Percentiles rank a stretch among this genome's conserved stretches.
Conservation (phyloP, 2,797 vertebrate genomes). For the Ficedula albicollis region DNA sequence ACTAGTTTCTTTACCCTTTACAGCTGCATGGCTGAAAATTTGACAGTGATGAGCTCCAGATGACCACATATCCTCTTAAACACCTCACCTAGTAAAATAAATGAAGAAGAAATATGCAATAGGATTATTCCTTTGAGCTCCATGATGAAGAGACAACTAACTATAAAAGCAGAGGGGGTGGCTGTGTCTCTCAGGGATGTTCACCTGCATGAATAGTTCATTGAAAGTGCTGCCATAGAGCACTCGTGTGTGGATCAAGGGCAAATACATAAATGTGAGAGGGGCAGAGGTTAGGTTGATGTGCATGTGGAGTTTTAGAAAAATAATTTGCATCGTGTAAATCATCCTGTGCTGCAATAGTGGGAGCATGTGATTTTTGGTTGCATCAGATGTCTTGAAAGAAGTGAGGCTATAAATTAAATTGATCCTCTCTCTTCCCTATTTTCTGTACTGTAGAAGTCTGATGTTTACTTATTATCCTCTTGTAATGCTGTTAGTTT, state of each 20-base stretch:
- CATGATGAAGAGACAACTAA: not conserved
- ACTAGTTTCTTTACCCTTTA: not conserved
- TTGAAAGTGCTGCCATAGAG: not conserved
- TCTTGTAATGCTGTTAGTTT: not conserved
- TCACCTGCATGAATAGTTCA: not conserved
- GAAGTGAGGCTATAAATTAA: slow-evolving; percentile 13
- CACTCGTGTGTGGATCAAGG: not conserved
- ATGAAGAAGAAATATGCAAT: slow-evolving; percentile 14
- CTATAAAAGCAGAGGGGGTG: not conserved
- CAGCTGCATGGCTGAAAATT: not conserved
- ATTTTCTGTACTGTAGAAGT: not conserved
- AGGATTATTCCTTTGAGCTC: slow-evolving; percentile 27
- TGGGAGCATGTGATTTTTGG: slow-evolving; percentile 33
- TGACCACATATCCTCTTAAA: slow-evolving; percentile 44
- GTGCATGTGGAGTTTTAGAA: not conserved
- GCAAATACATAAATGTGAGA: not conserved
- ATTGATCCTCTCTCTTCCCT: not conserved
- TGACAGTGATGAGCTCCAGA: slow-evolving; percentile 61
- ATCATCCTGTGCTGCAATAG: slow-evolving; percentile 13
- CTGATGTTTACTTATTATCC: not conserved
- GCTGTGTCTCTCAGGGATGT: not conserved
- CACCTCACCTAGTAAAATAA: slow-evolving; percentile 52
- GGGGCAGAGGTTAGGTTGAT: not conserved
- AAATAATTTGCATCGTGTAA: not conserved
- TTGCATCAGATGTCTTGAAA: slow-evolving; percentile 20